Evolutionary conservation across 2,113 vertebrate genomes (phyloP).

Genomic region (Dermatemys mawii): DNA sequence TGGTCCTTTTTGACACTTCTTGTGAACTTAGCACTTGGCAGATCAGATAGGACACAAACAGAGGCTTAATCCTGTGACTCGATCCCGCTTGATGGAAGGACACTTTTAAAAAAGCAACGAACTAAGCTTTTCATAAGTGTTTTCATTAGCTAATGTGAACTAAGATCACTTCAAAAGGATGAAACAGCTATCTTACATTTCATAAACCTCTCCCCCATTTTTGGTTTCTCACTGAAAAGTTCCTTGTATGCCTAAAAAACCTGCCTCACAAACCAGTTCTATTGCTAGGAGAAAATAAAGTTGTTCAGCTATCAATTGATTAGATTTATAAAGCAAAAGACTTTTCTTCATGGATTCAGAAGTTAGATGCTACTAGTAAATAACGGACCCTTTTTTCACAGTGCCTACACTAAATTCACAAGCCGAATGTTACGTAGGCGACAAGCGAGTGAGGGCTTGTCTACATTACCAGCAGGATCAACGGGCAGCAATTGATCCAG

Average conservation of each 20-base stretch:
- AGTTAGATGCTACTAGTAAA: not conserved
- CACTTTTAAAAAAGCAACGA: not conserved
- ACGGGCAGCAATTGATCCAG: too few species aligned
- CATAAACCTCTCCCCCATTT: not conserved
- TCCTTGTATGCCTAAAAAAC: not conserved
- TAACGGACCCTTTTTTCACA: not conserved
- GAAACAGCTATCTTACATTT: not conserved
- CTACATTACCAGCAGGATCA: too few species aligned
- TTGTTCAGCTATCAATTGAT: not conserved
- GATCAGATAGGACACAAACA: not conserved
- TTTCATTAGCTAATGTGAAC: not conserved
- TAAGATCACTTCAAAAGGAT: not conserved
- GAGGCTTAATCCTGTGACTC: not conserved
- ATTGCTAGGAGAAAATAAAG: not conserved
- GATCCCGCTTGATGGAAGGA: not conserved
- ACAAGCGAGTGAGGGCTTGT: not conserved
- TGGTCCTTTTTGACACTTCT: not conserved
- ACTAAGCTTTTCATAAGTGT: not conserved
- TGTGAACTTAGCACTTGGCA: not conserved
- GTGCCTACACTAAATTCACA: not conserved
- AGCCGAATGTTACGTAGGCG: not conserved
- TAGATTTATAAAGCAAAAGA: not conserved
- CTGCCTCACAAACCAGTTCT: not conserved
- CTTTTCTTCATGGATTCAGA: not conserved
- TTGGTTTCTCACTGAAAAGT: not conserved